These are phyloP conservation scores for Ophion slaviceki DNA, from an alignment of 2,888 invertebrate species.

Conservation along the genomic window DNA sequence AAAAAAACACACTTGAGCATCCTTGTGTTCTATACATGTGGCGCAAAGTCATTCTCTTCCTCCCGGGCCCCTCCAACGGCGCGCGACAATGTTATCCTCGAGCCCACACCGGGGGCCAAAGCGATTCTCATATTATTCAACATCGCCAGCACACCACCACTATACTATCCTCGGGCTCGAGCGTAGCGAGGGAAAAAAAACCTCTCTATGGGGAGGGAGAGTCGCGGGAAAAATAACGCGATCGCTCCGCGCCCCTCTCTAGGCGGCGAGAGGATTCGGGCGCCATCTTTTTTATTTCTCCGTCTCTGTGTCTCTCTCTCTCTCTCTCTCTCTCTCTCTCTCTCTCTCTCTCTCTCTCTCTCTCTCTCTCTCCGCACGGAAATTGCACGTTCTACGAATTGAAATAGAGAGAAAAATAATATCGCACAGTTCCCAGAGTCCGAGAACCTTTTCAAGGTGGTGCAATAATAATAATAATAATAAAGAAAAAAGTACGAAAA, in stretches of 20 bases:
- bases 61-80: background rate
- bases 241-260: background rate
- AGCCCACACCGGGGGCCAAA: background rate
- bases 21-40: constrained; percentile 2
- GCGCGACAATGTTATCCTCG: constrained; percentile 2
- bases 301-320: too few species aligned
- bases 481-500: too few species aligned
- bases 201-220: background rate
- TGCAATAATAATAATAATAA: too few species aligned
- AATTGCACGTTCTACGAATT: too few species aligned
- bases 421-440: too few species aligned
- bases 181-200: background rate
- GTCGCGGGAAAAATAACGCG: background rate
- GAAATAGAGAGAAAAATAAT: too few species aligned
- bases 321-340: too few species aligned
- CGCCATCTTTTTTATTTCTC: background rate
- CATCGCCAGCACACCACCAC: too few species aligned
- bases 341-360: too few species aligned
- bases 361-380: constrained; percentile 35
- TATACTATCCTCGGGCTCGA: too few species aligned
- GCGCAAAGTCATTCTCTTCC: constrained; percentile 5
- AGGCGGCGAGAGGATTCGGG: background rate
- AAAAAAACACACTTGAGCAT: background rate
- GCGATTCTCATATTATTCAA: background rate
- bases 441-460: too few species aligned